phyloP scores from a whole-genome alignment of 2,888 invertebrate species.

The Nysson spinosus region DNA sequence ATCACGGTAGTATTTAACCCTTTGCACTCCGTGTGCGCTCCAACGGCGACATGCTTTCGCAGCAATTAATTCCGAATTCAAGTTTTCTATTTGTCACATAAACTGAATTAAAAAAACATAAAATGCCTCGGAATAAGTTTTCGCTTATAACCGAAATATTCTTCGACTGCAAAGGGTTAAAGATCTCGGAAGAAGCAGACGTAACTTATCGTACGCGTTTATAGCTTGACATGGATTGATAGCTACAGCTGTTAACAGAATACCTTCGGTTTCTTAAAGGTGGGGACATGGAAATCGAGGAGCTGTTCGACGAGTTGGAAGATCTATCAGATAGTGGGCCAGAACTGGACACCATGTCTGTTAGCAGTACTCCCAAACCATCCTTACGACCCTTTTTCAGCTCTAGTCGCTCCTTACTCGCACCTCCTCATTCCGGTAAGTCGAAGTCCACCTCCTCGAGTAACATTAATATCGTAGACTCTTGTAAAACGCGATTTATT shows the following conservation, averaged over 20 bases:
- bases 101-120: no score
- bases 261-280: conserved; percentile 73
- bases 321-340: conserved; percentile 97
- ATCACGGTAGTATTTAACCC: no score
- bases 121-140: no score
- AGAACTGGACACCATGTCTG: conserved; percentile 96
- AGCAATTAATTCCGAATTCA: no score
- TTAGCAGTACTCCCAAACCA: conserved; percentile 98
- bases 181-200: no score
- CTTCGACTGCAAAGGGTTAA: no score
- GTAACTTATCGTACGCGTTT: background rate
- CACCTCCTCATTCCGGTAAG: conserved; percentile 74
- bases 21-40: no score
- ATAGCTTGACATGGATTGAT: background rate
- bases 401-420: conserved; percentile 87
- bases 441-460: no score
- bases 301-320: conserved; percentile 96
- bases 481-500: conserved; percentile 14
- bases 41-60: no score
- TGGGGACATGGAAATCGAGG: conserved; percentile 93
- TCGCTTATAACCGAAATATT: no score
- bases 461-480: conserved; percentile 27
- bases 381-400: conserved; percentile 97
- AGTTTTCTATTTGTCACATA: no score
- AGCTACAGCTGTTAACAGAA: conserved; percentile 15